Evolutionary conservation across 2,797 vertebrate genomes (phyloP).

Genomic region (Cephalopachus bancanus): DNA sequence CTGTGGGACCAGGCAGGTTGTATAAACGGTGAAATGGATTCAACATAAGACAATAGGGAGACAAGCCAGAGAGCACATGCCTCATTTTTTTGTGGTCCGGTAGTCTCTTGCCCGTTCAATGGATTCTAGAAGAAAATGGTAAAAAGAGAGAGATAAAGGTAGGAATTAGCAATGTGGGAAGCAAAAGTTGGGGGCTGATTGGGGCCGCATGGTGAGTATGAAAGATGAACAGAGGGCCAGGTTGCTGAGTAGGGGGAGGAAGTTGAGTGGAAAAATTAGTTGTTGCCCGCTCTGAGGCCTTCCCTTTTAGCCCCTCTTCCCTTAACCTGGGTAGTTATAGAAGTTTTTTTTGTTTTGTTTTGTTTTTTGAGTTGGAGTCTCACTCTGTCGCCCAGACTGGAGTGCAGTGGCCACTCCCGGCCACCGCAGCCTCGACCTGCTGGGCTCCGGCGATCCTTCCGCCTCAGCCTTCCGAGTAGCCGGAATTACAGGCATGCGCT

Average conservation of each 20-base stretch:
- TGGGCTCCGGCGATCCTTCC: too few relatives aligned
- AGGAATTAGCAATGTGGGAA: background rate
- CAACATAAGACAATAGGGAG: background rate
- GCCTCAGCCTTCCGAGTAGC: too few relatives aligned
- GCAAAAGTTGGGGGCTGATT: background rate
- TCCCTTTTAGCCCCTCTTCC: background rate
- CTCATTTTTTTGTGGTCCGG: background rate
- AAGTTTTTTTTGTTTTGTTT: fast-evolving
- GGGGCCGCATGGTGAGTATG: background rate
- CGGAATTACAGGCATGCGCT: too few relatives aligned
- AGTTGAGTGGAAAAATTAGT: background rate
- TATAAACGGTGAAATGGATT: background rate
- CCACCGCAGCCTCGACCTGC: too few relatives aligned
- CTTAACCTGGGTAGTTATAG: background rate
- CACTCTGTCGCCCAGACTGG: too few relatives aligned
- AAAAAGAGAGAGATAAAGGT: background rate
- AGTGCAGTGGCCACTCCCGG: too few relatives aligned
- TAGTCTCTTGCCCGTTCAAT: background rate
- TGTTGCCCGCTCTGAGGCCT: background rate
- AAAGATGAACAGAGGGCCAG: background rate
- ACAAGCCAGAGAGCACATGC: background rate
- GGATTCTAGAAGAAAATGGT: background rate
- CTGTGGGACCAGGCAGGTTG: background rate
- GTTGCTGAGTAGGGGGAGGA: background rate
- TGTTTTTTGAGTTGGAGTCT: too few relatives aligned